phyloP scores from a whole-genome alignment of 2,888 invertebrate genomes.

The Cantharis lateralis region DNA sequence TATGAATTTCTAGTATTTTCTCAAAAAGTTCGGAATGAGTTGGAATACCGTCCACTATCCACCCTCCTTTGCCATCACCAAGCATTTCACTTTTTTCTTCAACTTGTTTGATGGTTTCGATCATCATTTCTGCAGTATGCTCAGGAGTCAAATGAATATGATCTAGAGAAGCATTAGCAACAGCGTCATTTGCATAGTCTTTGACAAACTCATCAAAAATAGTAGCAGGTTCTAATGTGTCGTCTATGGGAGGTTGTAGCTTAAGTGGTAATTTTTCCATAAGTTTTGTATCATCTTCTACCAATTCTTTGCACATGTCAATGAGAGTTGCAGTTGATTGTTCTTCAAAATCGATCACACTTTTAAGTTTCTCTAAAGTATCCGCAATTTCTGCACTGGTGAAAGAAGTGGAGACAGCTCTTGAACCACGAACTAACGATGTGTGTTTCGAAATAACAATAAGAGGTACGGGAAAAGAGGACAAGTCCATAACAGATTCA shows the following conservation, averaged over 20 bases:
- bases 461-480: neutral
- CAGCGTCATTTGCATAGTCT: constrained; percentile 56
- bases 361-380: neutral
- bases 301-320: constrained; percentile 9
- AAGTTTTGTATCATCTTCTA: constrained; percentile 18
- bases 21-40: constrained; percentile 59
- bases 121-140: constrained; percentile 57
- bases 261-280: constrained; percentile 54
- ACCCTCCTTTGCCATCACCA: constrained; percentile 57
- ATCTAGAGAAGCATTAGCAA: constrained; percentile 54
- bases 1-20: constrained; percentile 55
- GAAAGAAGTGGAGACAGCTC: neutral
- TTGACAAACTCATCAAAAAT: constrained; percentile 57
- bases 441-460: neutral
- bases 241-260: constrained; percentile 38
- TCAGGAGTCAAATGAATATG: constrained; percentile 56
- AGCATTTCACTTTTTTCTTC: constrained; percentile 50
- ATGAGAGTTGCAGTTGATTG: constrained; percentile 5
- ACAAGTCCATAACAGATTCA: neutral
- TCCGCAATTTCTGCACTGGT: neutral
- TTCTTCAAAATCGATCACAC: neutral
- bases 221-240: constrained; percentile 42
- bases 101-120: constrained; percentile 50
- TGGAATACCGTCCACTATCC: constrained; percentile 66
- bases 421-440: neutral